Evolutionary conservation across 2,888 invertebrate species (phyloP).

Genomic region (Villa cingulata): DNA sequence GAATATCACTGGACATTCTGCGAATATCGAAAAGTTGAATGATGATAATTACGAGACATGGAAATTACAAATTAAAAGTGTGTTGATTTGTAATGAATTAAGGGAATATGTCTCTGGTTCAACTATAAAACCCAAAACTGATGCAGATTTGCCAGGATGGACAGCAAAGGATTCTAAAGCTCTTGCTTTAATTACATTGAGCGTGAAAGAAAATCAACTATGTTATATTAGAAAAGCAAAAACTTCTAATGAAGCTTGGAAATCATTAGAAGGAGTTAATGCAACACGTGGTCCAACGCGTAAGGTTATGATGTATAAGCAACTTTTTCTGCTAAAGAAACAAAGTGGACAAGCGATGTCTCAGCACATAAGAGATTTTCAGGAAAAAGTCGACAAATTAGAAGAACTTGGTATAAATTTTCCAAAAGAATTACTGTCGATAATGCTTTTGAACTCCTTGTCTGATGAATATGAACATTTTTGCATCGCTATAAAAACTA

Average conservation of each 20-base stretch:
- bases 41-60: conserved; percentile 5
- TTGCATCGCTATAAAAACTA: conserved; percentile 6
- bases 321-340: conserved; percentile 7
- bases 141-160: neutral
- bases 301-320: conserved; percentile 7
- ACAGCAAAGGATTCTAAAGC: conserved; percentile 5
- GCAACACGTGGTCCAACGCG: conserved; percentile 4
- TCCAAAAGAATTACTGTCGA: conserved; percentile 4
- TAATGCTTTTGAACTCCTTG: conserved; percentile 9
- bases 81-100: conserved; percentile 7
- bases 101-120: conserved; percentile 6
- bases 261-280: conserved; percentile 3
- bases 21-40: no score
- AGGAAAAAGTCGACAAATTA: conserved; percentile 3
- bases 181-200: conserved; percentile 5
- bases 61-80: conserved; percentile 7
- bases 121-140: neutral
- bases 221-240: conserved; percentile 6
- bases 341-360: conserved; percentile 1
- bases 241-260: conserved; percentile 5
- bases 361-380: conserved; percentile 4
- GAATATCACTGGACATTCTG: no score
- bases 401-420: conserved; percentile 6
- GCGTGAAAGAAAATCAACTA: conserved; percentile 7
- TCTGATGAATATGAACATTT: conserved; percentile 7